A percentile compares a stretch with the other conserved stretches of the same genome.
phyloP scores from a whole-genome alignment of 2,113 vertebrate genomes.

The Pleuronectes platessa region DNA sequence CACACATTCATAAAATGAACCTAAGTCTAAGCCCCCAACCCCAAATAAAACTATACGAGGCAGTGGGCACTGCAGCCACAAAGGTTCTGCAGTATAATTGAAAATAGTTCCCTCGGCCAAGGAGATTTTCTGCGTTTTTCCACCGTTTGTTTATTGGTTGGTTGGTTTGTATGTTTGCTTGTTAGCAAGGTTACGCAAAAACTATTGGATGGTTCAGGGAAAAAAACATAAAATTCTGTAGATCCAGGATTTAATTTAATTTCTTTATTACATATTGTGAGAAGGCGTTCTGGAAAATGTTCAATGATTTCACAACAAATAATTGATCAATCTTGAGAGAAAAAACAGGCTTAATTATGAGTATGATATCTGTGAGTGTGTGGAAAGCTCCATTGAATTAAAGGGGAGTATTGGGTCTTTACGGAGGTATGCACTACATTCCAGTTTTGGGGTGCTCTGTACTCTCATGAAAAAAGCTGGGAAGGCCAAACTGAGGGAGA shows the following conservation, averaged over 20 bases:
- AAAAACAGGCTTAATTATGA: no score
- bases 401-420: no score
- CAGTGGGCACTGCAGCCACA: not conserved
- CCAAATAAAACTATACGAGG: slow-evolving; percentile 27
- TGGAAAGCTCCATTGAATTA: no score
- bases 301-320: not conserved
- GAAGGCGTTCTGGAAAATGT: not conserved
- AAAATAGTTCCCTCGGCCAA: no score
- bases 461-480: slow-evolving; percentile 28
- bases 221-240: not conserved
- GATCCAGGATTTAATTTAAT: not conserved
- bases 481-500: slow-evolving; percentile 28
- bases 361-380: no score
- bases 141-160: no score
- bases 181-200: no score
- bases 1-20: slow-evolving; percentile 5
- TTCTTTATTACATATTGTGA: not conserved
- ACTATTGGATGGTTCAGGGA: no score
- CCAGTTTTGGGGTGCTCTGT: slow-evolving; percentile 23
- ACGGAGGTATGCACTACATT: not conserved
- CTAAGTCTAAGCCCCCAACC: slow-evolving; percentile 13
- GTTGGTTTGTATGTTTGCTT: no score
- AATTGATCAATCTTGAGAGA: not conserved
- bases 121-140: no score
- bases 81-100: slow-evolving; percentile 5